Evolutionary conservation across 64 coral and sea anemone genomes (phyloP).

Genomic region (Astreopora myriophthalma): DNA sequence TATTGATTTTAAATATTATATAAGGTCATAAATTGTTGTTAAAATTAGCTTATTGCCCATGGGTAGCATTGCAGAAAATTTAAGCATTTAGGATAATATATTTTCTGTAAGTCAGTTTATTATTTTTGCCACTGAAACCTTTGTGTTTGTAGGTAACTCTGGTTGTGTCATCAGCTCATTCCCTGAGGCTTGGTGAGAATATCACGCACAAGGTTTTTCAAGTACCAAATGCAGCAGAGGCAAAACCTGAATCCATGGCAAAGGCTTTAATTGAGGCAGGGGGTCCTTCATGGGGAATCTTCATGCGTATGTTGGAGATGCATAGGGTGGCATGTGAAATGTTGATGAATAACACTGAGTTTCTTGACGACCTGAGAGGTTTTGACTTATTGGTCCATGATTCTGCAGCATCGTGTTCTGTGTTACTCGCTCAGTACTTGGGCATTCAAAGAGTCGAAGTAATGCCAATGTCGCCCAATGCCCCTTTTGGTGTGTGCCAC

Average conservation of each 20-base stretch:
- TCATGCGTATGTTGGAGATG: background rate
- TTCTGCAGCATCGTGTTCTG: background rate
- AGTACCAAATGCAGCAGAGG: background rate
- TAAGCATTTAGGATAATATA: no score
- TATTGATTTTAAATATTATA: no score
- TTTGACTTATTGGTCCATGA: slow-evolving; percentile 60
- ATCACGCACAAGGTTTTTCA: background rate
- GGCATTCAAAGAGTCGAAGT: slow-evolving; percentile 26
- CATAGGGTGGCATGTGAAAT: background rate
- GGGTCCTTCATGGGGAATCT: background rate
- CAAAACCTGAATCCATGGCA: background rate
- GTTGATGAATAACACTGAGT: slow-evolving; percentile 16
- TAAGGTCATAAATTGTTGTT: no score
- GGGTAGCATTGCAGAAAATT: no score
- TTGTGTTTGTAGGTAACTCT: no score
- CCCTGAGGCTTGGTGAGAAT: background rate
- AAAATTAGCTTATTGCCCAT: no score
- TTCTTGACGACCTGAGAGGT: background rate
- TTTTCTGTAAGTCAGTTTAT: no score
- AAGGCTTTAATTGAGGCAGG: background rate
- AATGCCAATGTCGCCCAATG: background rate
- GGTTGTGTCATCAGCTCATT: background rate
- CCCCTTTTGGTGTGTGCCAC: background rate
- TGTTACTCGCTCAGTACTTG: slow-evolving; percentile 28
- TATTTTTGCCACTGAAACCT: no score